Percentiles rank a stretch among this genome's conserved stretches.
These are phyloP conservation scores for Clanis bilineata DNA, from an alignment of 2,888 invertebrate species.

Conservation along the genomic window DNA sequence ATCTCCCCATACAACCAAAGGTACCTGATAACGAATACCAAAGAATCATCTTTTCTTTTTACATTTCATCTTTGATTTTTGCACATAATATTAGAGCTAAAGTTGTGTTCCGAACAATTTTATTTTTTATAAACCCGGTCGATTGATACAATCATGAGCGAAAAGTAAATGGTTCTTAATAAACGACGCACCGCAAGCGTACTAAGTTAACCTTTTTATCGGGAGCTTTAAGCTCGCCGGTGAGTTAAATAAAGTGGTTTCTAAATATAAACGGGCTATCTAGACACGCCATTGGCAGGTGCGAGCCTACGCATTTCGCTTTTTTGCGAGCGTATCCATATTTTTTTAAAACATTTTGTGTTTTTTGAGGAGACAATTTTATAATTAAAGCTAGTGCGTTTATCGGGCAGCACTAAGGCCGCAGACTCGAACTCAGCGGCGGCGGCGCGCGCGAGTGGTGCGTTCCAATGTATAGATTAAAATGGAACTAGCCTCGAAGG, in stretches of 20 bases:
- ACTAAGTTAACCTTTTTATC: constrained; percentile 75
- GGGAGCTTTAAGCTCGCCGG: constrained; percentile 70
- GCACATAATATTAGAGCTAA: constrained; percentile 20
- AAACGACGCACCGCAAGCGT: constrained; percentile 68
- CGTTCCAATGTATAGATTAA: no score
- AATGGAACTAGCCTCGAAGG: no score
- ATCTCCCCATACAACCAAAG: constrained; percentile 65
- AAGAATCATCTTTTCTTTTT: constrained; percentile 51
- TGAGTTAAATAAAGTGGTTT: constrained; percentile 80
- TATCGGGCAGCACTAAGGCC: no score
- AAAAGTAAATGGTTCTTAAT: constrained; percentile 76
- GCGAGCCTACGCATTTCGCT: constrained; percentile 66
- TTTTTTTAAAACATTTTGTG: constrained; percentile 56
- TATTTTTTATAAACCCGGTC: constrained; percentile 46
- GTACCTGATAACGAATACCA: constrained; percentile 70
- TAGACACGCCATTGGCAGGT: constrained; percentile 79
- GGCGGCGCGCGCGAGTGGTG: no score
- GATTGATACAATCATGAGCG: constrained; percentile 75
- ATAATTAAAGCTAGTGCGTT: constrained; percentile 72
- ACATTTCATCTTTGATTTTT: constrained; percentile 35
- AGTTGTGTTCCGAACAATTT: constrained; percentile 28
- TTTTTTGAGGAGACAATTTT: constrained; percentile 70
- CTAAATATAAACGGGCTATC: constrained; percentile 80
- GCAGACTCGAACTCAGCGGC: no score
- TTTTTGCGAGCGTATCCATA: constrained; percentile 55